phyloP scores from a whole-genome alignment of 2,113 vertebrate genomes.

The Galeopterus variegatus region DNA sequence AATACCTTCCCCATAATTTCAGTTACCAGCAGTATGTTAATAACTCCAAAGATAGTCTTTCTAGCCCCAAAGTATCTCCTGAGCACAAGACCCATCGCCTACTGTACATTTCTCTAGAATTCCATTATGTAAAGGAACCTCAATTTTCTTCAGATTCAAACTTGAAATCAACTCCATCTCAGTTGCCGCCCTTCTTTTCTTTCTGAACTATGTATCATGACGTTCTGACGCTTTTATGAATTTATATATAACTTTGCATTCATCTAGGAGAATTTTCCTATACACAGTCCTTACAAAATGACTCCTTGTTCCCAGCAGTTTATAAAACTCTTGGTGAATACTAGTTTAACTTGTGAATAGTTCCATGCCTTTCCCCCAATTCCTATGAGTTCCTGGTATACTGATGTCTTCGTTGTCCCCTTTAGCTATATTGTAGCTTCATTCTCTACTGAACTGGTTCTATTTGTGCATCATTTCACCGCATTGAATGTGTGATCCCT shows the following conservation, averaged over 20 bases:
- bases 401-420: background rate
- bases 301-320: background rate
- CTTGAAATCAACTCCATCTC: background rate
- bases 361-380: background rate
- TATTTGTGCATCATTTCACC: background rate
- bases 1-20: background rate
- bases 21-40: background rate
- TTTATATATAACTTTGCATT: background rate
- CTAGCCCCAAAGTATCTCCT: background rate
- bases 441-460: background rate
- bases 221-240: background rate
- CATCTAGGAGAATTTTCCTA: background rate
- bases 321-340: background rate
- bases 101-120: background rate
- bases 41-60: constrained; percentile 39
- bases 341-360: background rate
- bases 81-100: background rate
- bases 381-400: background rate
- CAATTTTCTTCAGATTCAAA: background rate
- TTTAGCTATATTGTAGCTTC: background rate
- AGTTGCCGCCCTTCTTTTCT: background rate
- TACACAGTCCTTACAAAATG: background rate
- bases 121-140: background rate
- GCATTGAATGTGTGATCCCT: background rate
- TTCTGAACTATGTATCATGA: constrained; percentile 1